Base-by-base conservation (phyloP, 1,140 invertebrate species). In the Cydia strobilella region DNA sequence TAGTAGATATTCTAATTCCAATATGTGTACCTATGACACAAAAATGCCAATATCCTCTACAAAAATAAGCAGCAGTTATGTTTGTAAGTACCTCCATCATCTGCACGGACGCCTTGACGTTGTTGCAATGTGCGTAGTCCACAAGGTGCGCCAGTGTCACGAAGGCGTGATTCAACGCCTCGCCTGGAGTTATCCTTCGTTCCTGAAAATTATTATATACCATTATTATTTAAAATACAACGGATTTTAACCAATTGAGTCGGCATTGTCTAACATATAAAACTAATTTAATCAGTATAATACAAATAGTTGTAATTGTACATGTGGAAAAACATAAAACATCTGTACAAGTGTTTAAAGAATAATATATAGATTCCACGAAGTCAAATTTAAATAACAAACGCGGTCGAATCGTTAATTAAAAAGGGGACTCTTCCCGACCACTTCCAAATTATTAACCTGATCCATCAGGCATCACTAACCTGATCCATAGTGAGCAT, bases 401-500 rank as follows among this genome's bases (percentile, higher is more conserved):
- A 10, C 6, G 48, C 15, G 48, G 5, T 51, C 1, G 48, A 15
- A 51, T 18, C n/a, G 15, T 18, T 51, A 51, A 18, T 42, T 13
- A 12, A 13, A 42, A 45, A 31, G 31, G 31, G 5, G 4, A 39
- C 7, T 45, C 13, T 45, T 3, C 0, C 42, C 12, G 13, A 3
- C 12, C 12, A 42, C 12, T 12, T 45, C 42, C 35, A 39, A 45
- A 15, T 45, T 0, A 45, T 0, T 0, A 39, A 1, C 9, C 25
- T 25, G 25, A 25, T 25, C 25, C 25, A 25, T n/a, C n/a, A n/a
- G n/a, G n/a, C n/a, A n/a, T 45, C 15, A 45, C 42, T 45, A 15
- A 96, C 96, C 94, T 99, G 98, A 94, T 99, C 98, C 95, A 99
- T 97, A 15, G 98, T 99, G 71, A 99, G 94, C 98, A 99, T 99